A percentile compares a stretch with the other conserved stretches of the same genome.
phyloP scores from a whole-genome alignment of 2,113 vertebrate species.

The Pedionomus torquatus region DNA sequence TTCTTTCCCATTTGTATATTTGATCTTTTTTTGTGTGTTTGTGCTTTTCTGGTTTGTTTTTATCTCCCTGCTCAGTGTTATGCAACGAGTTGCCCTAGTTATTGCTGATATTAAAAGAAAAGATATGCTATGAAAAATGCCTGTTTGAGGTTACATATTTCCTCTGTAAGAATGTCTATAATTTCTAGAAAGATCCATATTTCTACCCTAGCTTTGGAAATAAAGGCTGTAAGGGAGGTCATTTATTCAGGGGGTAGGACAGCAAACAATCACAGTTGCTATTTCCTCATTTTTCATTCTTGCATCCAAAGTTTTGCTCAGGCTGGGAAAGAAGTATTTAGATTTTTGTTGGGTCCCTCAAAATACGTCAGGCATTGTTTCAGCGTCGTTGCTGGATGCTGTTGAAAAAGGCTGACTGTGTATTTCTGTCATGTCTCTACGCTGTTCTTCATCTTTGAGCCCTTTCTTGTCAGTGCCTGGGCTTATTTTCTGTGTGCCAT shows the following conservation, averaged over 20 bases:
- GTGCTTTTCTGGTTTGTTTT: not conserved
- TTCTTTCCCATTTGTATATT: not conserved
- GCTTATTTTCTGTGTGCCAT: not conserved
- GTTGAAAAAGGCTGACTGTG: accelerated
- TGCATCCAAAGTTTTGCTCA: not conserved
- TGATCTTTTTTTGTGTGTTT: not conserved
- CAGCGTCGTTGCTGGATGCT: not conserved
- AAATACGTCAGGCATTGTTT: not conserved
- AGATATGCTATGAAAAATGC: not conserved
- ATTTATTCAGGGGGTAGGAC: not conserved
- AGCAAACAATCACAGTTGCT: not conserved
- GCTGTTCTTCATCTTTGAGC: not conserved
- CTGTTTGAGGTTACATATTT: not conserved
- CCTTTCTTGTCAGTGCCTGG: not conserved
- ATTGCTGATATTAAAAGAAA: not conserved
- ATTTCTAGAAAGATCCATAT: not conserved
- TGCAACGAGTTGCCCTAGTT: not conserved
- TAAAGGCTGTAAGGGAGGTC: not conserved
- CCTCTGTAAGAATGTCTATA: not conserved
- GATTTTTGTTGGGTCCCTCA: not conserved
- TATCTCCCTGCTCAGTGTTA: not conserved
- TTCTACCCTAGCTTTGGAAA: not conserved
- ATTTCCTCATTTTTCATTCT: not conserved
- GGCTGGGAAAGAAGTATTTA: not conserved
- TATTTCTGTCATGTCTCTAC: not conserved